Conservation (phyloP, 1,140 invertebrate species). For the Trachelipus rathkii region DNA sequence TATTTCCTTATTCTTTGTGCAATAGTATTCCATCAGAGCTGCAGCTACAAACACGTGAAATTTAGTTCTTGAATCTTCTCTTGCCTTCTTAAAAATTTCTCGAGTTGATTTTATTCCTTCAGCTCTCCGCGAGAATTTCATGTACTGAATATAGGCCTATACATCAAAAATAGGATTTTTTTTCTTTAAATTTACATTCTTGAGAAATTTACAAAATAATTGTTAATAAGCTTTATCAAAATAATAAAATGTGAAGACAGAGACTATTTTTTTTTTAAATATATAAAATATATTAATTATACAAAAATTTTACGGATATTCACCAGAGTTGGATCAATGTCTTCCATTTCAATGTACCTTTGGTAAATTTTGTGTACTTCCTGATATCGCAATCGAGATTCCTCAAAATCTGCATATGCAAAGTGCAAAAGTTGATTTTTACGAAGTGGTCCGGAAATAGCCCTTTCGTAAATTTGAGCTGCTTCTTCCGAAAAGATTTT, state of each 20-base stretch:
- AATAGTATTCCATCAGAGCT: constrained; percentile 98
- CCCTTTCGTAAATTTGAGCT: constrained; percentile 87
- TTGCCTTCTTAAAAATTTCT: constrained; percentile 87
- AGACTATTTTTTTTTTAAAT: too few species aligned
- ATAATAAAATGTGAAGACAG: too few species aligned
- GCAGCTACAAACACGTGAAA: constrained; percentile 95
- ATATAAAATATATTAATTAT: too few species aligned
- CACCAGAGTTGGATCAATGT: constrained; percentile 79
- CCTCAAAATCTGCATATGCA: constrained; percentile 98
- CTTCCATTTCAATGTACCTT: constrained; percentile 77
- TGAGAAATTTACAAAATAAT: too few species aligned
- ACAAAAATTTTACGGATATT: neutral
- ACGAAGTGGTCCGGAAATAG: constrained; percentile 75
- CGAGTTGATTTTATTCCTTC: constrained; percentile 96
- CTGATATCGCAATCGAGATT: constrained; percentile 91
- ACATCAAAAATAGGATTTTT: too few species aligned
- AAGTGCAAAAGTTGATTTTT: constrained; percentile 93
- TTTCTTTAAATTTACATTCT: too few species aligned
- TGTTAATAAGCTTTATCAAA: too few species aligned
- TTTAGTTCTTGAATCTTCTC: constrained; percentile 79
- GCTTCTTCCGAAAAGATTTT: constrained; percentile 91
- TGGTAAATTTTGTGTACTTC: constrained; percentile 97
- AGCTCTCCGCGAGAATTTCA: constrained; percentile 94
- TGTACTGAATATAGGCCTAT: constrained; percentile 94
- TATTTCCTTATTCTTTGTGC: constrained; percentile 97